Evolutionary conservation across 2,797 vertebrate genomes (phyloP).

Genomic region (Acanthornis magna): DNA sequence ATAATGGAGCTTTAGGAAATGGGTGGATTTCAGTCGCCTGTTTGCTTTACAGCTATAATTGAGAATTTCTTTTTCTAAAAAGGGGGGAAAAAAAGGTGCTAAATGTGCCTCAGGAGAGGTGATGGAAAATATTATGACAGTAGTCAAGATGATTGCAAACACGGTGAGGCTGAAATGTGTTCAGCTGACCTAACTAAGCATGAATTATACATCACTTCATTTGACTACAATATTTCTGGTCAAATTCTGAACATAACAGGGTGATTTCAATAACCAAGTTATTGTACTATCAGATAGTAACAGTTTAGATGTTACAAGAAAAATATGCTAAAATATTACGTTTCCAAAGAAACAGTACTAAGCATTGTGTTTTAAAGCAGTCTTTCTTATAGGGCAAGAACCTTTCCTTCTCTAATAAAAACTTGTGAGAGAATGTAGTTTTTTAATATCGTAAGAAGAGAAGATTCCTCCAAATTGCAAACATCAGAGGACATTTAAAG

Average conservation of each 20-base stretch:
- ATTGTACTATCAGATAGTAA: neutral
- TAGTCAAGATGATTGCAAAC: slow-evolving; percentile 71
- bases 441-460: slow-evolving; percentile 55
- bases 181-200: slow-evolving; percentile 50
- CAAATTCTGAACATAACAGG: slow-evolving; percentile 46
- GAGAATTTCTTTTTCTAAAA: slow-evolving; percentile 62
- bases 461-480: slow-evolving; percentile 55
- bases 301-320: neutral
- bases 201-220: slow-evolving; percentile 44
- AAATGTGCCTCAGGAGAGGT: slow-evolving; percentile 66
- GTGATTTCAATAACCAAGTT: slow-evolving; percentile 39
- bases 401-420: slow-evolving; percentile 31
- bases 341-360: neutral
- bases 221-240: slow-evolving; percentile 54
- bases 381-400: slow-evolving; percentile 19
- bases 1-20: slow-evolving; percentile 52
- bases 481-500: slow-evolving; percentile 40
- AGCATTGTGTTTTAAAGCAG: slow-evolving; percentile 2
- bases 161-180: slow-evolving; percentile 50
- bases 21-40: slow-evolving; percentile 47
- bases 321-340: neutral
- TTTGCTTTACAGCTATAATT: slow-evolving; percentile 61
- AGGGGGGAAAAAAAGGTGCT: slow-evolving; percentile 57
- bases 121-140: slow-evolving; percentile 75
- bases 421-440: slow-evolving; percentile 32